These are phyloP conservation scores for Callinectes sapidus DNA, from an alignment of 2,888 invertebrate genomes.

Conservation along the genomic window DNA sequence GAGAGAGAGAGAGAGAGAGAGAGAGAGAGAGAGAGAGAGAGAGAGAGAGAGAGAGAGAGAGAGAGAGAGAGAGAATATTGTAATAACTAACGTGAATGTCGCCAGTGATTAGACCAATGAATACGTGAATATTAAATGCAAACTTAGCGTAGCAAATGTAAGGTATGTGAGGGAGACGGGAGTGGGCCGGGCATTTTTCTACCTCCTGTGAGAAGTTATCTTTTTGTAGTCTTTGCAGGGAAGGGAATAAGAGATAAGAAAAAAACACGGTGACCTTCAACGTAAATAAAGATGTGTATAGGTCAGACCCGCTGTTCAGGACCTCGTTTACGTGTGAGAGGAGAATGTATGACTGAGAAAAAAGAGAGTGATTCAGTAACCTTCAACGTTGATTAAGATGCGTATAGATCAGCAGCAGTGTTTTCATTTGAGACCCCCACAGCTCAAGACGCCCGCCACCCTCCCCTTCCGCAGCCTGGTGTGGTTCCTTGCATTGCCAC, in stretches of 20 bases:
- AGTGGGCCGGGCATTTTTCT: neutral
- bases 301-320: neutral
- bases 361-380: neutral
- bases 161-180: neutral
- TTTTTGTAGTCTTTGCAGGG: neutral
- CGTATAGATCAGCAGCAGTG: neutral
- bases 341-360: too few species aligned
- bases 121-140: neutral
- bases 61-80: neutral
- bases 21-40: neutral
- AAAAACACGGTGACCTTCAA: neutral
- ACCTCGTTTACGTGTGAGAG: too few species aligned
- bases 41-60: neutral
- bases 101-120: neutral
- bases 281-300: neutral
- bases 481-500: neutral
- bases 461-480: neutral
- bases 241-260: neutral
- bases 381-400: neutral
- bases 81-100: neutral
- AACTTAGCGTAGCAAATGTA: neutral
- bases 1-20: constrained; percentile 1
- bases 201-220: neutral
- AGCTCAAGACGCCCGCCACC: neutral
- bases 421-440: neutral